Conservation (phyloP, 2,113 vertebrate species). For the Cyanistes caeruleus region DNA sequence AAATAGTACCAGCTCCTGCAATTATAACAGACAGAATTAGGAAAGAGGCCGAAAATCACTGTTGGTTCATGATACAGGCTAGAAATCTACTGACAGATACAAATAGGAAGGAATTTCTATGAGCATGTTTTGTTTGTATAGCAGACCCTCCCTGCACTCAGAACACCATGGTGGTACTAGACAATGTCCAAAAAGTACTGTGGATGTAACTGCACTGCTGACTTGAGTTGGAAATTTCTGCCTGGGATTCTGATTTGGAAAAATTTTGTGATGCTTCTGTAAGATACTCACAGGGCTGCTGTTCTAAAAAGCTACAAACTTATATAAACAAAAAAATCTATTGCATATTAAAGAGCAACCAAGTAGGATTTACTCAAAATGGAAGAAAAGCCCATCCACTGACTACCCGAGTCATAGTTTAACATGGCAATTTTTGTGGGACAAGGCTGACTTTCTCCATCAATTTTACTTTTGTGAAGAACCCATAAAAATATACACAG, state of each 20-base stretch:
- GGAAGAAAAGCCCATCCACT: background rate
- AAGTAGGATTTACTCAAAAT: background rate
- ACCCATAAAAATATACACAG: background rate
- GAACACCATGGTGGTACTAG: background rate
- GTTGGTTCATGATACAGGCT: background rate
- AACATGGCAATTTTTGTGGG: background rate
- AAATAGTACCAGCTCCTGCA: background rate
- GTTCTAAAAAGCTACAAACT: background rate
- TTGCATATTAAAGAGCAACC: background rate
- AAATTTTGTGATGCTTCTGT: background rate
- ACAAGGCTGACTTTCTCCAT: background rate
- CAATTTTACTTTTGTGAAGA: background rate
- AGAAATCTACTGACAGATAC: background rate
- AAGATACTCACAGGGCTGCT: background rate
- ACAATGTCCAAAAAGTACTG: background rate
- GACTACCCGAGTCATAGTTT: background rate
- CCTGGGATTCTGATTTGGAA: background rate
- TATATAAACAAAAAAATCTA: background rate
- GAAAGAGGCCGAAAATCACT: background rate
- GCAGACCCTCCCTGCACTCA: background rate
- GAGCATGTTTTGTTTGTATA: background rate
- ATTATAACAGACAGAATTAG: background rate
- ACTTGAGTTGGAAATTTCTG: background rate
- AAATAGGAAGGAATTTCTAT: background rate
- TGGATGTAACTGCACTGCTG: background rate